Base-by-base conservation (phyloP, 1,140 invertebrate species). In the Hypsibius dujardini region DNA sequence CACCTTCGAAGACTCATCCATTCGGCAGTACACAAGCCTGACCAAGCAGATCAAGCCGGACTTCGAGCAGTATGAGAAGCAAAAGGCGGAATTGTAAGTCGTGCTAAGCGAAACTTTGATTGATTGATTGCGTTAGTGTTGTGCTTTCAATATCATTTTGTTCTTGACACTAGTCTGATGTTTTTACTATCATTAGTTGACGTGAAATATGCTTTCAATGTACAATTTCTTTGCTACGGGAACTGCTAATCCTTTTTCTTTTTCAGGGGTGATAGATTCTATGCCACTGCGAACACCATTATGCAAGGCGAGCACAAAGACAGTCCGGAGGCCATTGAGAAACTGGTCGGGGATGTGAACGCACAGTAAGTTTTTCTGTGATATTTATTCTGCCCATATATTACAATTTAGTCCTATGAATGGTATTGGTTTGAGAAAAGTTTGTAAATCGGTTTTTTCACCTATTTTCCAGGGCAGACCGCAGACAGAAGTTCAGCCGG, bases 261-360 rank as follows among this genome's bases (percentile, higher is more conserved):
- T 75, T 75, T 70, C 72, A 83, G 81, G 70, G 94, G 94, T 0
- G 87, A 90, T 59, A 81, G 82, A 47, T 98, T 98, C 79, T 99
- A 98, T 80, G 91, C 92, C 0, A 86, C 86, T 1, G 84, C 85
- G 7, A 88, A 95, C 79, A 93, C 93, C 0, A 88, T 97, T 72
- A 85, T 96, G 47, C 89, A 95, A 74, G 90, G 90, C 1, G 83
- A 90, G 72, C 89, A 91, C 59, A 87, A 89, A 78, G 94, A 97
- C 78, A 84, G 87, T 45, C 87, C 88, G 73, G 87, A 92, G 71
- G 89, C 89, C 1, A 84, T 98, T 69, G 90, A 98, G 75, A 88
- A 86, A 77, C 93, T 99, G 89, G 93, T 95, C 0, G 82, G 88
- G 73, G 93, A 98, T 80, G 79, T 98, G 46, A 90, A 97, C 76